Conservation (phyloP, 2,113 vertebrate species). For the Apteryx owenii region DNA sequence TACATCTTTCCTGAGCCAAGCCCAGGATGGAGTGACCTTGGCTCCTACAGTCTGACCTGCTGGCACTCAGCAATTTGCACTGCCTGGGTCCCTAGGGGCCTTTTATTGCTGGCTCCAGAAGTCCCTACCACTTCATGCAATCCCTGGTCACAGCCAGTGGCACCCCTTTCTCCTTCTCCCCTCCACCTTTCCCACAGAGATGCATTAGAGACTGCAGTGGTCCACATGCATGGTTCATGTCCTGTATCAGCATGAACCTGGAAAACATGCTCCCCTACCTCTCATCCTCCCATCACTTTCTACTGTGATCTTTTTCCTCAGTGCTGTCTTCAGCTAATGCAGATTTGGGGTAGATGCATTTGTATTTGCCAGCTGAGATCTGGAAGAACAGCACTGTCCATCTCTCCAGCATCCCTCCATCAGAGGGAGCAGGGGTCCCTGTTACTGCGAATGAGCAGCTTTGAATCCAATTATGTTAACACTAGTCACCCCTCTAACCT, state of each 20-base stretch:
- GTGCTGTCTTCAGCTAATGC: not conserved
- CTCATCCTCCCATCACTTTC: not conserved
- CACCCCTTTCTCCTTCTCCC: not conserved
- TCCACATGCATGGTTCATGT: too few relatives aligned
- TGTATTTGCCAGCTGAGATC: not conserved
- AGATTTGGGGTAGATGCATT: not conserved
- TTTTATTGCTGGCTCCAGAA: not conserved
- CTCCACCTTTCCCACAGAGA: not conserved
- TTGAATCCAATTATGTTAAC: not conserved
- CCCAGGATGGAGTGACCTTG: not conserved
- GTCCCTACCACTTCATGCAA: too few relatives aligned
- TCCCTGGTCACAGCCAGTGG: not conserved
- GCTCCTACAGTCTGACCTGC: not conserved
- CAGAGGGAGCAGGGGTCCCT: not conserved
- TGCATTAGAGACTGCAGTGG: rapidly evolving
- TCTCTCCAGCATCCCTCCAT: not conserved
- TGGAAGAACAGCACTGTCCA: not conserved
- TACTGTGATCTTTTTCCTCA: not conserved
- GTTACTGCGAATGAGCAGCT: not conserved
- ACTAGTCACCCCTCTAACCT: not conserved
- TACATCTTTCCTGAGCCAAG: not conserved
- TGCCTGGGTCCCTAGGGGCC: not conserved
- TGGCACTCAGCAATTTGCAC: not conserved
- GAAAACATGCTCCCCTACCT: too few relatives aligned
- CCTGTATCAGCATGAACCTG: too few relatives aligned